phyloP scores from a whole-genome alignment of 2,888 invertebrate genomes.

The Meliscaeva auricollis region DNA sequence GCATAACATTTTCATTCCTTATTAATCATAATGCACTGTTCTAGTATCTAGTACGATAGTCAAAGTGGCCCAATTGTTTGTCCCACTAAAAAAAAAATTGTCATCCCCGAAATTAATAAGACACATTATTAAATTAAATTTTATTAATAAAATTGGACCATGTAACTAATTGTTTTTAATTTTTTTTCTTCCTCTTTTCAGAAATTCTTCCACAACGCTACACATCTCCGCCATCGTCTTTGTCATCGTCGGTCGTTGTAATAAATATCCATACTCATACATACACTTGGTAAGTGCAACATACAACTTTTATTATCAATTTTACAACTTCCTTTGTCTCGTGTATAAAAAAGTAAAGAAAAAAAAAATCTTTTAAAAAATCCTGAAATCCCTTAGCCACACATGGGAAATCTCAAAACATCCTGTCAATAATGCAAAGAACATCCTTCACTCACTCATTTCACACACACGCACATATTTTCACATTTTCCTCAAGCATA shows the following conservation, averaged over 20 bases:
- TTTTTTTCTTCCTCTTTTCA: conserved; percentile 9
- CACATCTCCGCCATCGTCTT: not conserved
- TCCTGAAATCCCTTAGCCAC: conserved; percentile 5
- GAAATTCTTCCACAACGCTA: conserved; percentile 21
- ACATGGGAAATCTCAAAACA: conserved; percentile 36
- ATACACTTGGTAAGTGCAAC: conserved; percentile 26
- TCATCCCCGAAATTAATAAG: not conserved
- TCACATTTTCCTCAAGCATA: conserved; percentile 19
- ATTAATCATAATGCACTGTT: too few relatives aligned
- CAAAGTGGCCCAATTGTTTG: too few relatives aligned
- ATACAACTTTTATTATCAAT: conserved; percentile 12
- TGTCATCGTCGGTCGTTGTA: too few relatives aligned
- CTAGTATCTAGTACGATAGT: too few relatives aligned
- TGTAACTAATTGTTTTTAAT: not conserved
- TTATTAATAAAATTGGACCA: not conserved
- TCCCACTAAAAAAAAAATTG: too few relatives aligned
- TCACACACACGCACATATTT: not conserved
- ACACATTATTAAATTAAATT: not conserved
- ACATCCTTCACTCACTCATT: conserved; percentile 37
- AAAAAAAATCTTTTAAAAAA: not conserved
- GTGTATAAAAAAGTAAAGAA: not conserved
- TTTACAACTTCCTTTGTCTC: conserved; percentile 20
- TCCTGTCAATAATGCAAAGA: conserved; percentile 45
- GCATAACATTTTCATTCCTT: too few relatives aligned
- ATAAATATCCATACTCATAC: not conserved